Evolutionary conservation across 2,113 vertebrate genomes (phyloP).

Genomic region (Pao palembangensis): DNA sequence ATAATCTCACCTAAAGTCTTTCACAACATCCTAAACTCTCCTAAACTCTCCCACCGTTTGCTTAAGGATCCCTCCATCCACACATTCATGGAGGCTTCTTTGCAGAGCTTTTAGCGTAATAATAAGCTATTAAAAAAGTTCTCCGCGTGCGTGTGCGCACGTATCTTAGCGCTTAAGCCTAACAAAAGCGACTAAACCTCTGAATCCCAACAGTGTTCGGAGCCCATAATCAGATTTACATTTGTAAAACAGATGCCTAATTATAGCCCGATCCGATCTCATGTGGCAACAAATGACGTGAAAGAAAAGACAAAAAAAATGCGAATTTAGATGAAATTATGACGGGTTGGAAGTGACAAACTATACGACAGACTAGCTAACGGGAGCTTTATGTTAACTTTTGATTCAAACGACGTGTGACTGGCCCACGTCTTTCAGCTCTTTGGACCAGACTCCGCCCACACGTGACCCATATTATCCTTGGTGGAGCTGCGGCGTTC

Average conservation of each 20-base stretch:
- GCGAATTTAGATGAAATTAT: no score
- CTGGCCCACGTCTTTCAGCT: neutral
- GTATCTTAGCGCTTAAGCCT: slow-evolving; percentile 20
- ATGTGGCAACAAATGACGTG: slow-evolving; percentile 21
- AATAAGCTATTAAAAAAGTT: slow-evolving; percentile 23
- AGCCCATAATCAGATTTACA: slow-evolving; percentile 59
- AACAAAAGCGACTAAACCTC: slow-evolving; percentile 32
- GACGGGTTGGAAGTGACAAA: no score
- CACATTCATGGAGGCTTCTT: no score
- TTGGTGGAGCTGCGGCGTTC: slow-evolving; percentile 23
- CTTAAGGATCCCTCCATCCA: no score
- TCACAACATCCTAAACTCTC: slow-evolving; percentile 18
- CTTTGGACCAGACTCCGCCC: slow-evolving; percentile 6
- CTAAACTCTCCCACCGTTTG: neutral
- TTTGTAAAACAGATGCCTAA: slow-evolving; percentile 60
- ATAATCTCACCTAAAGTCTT: slow-evolving; percentile 25
- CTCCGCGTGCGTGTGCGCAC: neutral
- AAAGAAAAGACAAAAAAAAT: neutral
- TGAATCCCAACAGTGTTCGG: slow-evolving; percentile 35
- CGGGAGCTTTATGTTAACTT: no score
- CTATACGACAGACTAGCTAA: no score
- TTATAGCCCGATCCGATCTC: slow-evolving; percentile 47
- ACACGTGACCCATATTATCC: slow-evolving; percentile 3
- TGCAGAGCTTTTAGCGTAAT: neutral
- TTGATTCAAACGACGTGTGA: no score